Evolutionary conservation across 1,140 invertebrate species (phyloP).

Genomic region (Psix sp.): DNA sequence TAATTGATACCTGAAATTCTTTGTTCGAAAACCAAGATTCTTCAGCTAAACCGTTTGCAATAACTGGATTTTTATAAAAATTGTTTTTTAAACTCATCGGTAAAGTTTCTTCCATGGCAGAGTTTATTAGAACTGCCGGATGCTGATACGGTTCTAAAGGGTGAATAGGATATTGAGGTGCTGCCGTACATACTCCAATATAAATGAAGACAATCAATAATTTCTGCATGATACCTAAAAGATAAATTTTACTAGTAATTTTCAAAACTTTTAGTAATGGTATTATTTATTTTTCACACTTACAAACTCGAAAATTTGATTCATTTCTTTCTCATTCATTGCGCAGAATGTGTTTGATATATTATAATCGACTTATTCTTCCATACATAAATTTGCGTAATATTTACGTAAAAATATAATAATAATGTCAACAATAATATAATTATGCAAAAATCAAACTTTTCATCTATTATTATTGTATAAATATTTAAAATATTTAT

Average conservation of each 20-base stretch:
- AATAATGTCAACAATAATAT: too few species aligned
- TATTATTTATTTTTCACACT: too few species aligned
- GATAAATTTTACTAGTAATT: neutral
- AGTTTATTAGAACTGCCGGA: conserved; percentile 79
- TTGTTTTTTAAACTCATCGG: conserved; percentile 82
- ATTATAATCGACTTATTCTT: too few species aligned
- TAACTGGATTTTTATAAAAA: conserved; percentile 86
- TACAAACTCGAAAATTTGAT: too few species aligned
- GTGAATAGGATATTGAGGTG: conserved; percentile 62
- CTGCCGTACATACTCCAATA: conserved; percentile 54
- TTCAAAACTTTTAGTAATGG: too few species aligned
- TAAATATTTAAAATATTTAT: too few species aligned
- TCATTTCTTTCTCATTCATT: too few species aligned
- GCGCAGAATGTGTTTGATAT: too few species aligned
- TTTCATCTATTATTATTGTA: too few species aligned
- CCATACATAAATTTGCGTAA: too few species aligned
- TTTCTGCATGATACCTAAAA: conserved; percentile 53
- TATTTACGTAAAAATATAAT: too few species aligned
- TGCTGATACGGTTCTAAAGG: conserved; percentile 71
- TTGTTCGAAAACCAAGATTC: conserved; percentile 86
- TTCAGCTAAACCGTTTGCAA: conserved; percentile 83
- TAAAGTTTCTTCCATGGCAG: conserved; percentile 79
- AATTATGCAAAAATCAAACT: too few species aligned
- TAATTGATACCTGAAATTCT: conserved; percentile 82
- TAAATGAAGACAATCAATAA: conserved; percentile 46